A percentile compares a stretch with the other conserved stretches of the same genome.
phyloP scores from a whole-genome alignment of 2,113 vertebrate genomes.

The Stercorarius parasiticus region DNA sequence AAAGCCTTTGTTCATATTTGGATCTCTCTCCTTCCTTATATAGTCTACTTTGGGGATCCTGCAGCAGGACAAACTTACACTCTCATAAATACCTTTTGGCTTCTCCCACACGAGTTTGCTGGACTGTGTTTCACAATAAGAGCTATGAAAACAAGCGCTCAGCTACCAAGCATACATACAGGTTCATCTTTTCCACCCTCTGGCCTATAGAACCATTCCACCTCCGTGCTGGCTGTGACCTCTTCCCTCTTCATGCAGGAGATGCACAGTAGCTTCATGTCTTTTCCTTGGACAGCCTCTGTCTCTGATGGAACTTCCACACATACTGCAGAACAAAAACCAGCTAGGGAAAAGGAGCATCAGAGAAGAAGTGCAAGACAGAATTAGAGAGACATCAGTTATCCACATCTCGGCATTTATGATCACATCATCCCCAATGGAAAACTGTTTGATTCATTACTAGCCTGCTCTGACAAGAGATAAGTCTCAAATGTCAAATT shows the following conservation, averaged over 20 bases:
- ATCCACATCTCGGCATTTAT: background rate
- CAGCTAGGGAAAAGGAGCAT: constrained; percentile 70
- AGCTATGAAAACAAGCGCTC: background rate
- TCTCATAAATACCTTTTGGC: background rate
- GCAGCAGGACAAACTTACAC: background rate
- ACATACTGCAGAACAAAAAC: constrained; percentile 83
- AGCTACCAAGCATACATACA: constrained; percentile 73
- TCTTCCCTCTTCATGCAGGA: constrained; percentile 94
- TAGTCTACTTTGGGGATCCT: background rate
- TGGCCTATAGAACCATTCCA: constrained; percentile 87
- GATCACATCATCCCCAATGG: background rate
- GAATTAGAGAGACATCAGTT: background rate
- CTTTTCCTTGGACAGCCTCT: constrained; percentile 83
- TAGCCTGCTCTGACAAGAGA: background rate
- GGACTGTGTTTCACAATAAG: background rate
- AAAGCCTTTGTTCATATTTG: background rate
- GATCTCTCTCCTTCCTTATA: background rate
- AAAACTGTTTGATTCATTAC: background rate
- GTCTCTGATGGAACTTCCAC: constrained; percentile 90
- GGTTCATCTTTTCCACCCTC: constrained; percentile 69
- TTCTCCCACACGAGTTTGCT: background rate
- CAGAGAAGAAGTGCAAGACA: background rate
- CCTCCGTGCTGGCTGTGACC: constrained; percentile 81
- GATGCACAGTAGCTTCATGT: constrained; percentile 92
- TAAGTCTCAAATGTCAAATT: background rate